These are phyloP conservation scores for Cettia cetti DNA, from an alignment of 2,113 vertebrate species.

Conservation along the genomic window DNA sequence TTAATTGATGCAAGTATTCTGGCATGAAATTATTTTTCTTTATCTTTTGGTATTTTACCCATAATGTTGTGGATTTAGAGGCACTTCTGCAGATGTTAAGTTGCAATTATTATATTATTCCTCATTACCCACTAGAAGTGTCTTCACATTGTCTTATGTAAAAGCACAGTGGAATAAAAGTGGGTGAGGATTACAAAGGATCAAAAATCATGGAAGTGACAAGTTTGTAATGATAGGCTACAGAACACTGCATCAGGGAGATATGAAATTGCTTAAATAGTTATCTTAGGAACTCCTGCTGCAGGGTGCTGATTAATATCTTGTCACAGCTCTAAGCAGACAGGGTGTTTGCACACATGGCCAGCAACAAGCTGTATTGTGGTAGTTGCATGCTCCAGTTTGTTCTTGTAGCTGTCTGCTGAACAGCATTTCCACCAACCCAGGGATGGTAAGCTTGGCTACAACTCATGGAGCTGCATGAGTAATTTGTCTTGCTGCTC, in stretches of 20 bases:
- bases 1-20: background rate
- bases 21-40: background rate
- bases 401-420: background rate
- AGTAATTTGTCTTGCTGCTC: background rate
- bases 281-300: background rate
- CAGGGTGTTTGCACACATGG: accelerated
- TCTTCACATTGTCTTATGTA: background rate
- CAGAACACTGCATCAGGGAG: background rate
- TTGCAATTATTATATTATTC: background rate
- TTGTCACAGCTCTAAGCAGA: background rate
- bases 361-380: background rate
- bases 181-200: background rate
- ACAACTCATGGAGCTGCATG: accelerated
- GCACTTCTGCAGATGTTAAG: background rate
- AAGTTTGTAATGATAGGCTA: background rate
- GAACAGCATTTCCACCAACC: background rate
- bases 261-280: background rate
- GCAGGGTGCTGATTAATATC: background rate
- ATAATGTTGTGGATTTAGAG: background rate
- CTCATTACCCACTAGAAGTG: background rate
- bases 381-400: background rate
- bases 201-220: background rate
- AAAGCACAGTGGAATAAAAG: background rate
- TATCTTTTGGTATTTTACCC: background rate
- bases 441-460: background rate